phyloP scores from a whole-genome alignment of 2,113 vertebrate species.

The Balaenoptera acutorostrata region DNA sequence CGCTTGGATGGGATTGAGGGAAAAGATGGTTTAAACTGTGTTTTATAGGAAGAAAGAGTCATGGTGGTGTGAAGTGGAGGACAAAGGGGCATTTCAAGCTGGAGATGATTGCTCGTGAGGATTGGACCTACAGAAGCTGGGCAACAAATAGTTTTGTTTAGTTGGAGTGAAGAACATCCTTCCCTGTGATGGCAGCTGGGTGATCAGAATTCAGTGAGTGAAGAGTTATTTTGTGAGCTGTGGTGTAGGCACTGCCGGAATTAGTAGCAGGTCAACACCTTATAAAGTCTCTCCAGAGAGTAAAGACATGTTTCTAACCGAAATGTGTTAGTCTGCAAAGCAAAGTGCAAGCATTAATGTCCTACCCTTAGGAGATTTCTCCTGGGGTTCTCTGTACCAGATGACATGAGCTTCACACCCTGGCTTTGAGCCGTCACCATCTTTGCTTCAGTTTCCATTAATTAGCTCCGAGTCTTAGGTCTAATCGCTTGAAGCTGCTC shows the following conservation, averaged over 20 bases:
- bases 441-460: constrained; percentile 16
- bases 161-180: not conserved
- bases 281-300: constrained; percentile 69
- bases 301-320: constrained; percentile 71
- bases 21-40: not conserved
- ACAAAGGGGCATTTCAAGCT: not conserved
- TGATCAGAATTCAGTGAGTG: not conserved
- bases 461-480: constrained; percentile 13
- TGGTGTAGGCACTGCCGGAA: not conserved
- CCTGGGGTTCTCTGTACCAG: constrained; percentile 37
- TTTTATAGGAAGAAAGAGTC: not conserved
- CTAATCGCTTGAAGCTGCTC: constrained; percentile 12
- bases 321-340: constrained; percentile 69
- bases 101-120: not conserved
- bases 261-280: constrained; percentile 38
- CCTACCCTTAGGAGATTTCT: constrained; percentile 5
- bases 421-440: not conserved
- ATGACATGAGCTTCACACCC: constrained; percentile 40
- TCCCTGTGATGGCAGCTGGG: not conserved
- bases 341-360: constrained; percentile 16
- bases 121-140: not conserved
- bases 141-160: not conserved
- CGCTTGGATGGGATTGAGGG: not conserved
- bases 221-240: not conserved
- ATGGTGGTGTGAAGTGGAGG: not conserved